These are phyloP conservation scores for Papilio elwesi DNA, from an alignment of 2,888 invertebrate species.

Conservation along the genomic window DNA sequence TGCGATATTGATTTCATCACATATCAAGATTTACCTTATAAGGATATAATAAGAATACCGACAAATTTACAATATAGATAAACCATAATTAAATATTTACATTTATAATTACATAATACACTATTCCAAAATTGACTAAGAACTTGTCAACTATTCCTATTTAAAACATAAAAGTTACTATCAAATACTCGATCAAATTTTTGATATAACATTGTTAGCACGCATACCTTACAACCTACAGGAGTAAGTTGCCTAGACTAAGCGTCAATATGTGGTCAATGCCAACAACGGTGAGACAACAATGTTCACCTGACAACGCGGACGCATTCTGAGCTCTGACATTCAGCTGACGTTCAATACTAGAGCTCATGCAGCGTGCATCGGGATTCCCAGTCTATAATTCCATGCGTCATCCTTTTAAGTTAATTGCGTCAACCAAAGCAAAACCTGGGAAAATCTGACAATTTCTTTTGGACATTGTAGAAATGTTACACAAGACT, in stretches of 20 bases:
- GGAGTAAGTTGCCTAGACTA: constrained; percentile 18
- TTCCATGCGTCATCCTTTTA: constrained; percentile 13
- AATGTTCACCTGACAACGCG: constrained; percentile 31
- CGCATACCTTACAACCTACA: constrained; percentile 14
- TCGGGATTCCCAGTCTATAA: constrained; percentile 11
- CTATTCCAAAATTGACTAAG: neutral
- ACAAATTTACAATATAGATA: neutral
- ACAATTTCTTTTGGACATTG: neutral
- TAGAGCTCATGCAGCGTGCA: neutral
- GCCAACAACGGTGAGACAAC: constrained; percentile 37
- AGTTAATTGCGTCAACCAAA: neutral
- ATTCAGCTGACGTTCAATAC: constrained; percentile 23
- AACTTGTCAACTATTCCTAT: neutral
- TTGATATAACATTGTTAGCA: constrained; percentile 4
- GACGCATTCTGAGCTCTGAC: constrained; percentile 28
- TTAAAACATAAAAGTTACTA: neutral
- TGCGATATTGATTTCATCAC: constrained; percentile 4
- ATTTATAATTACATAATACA: neutral
- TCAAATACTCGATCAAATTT: constrained; percentile 16
- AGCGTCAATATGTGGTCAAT: constrained; percentile 39
- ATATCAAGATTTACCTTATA: neutral
- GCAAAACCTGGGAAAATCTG: too few relatives aligned
- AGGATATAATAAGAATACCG: neutral
- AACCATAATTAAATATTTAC: too few relatives aligned
- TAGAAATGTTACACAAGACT: constrained; percentile 8